A percentile compares a stretch with the other conserved stretches of the same genome.
Conservation (phyloP, 2,113 vertebrate genomes). For the Thryonomys swinderianus region DNA sequence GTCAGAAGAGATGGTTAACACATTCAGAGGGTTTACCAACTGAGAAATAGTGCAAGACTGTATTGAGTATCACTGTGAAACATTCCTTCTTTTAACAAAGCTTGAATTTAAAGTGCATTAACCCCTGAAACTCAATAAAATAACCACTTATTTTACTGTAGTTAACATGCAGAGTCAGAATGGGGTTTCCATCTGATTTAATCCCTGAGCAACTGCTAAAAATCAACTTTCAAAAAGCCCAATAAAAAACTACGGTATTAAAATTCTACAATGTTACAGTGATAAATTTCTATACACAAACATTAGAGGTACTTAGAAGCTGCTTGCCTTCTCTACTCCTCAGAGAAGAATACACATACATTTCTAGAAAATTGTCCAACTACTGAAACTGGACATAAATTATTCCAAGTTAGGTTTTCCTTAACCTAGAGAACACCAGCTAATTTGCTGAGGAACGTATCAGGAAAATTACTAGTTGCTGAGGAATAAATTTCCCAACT, state of each 20-base stretch:
- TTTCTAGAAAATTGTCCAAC: background rate
- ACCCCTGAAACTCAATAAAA: background rate
- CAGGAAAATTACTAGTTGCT: background rate
- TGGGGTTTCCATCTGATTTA: conserved; percentile 40
- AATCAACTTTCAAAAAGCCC: conserved; percentile 41
- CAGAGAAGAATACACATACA: background rate
- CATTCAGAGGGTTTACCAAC: background rate
- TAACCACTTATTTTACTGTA: conserved; percentile 22
- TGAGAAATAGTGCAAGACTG: background rate
- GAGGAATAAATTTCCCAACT: background rate
- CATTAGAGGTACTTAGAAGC: conserved; percentile 32
- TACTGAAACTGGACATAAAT: background rate
- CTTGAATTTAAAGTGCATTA: conserved; percentile 34
- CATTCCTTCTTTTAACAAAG: conserved; percentile 41
- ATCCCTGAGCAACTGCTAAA: conserved; percentile 71
- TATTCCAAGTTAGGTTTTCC: background rate
- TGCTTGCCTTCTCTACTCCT: background rate
- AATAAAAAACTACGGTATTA: conserved; percentile 66
- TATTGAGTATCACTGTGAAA: background rate
- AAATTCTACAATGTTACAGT: conserved; percentile 55
- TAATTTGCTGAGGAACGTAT: background rate
- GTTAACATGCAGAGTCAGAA: background rate
- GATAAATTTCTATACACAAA: conserved; percentile 54
- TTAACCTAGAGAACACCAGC: background rate
- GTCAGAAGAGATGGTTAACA: background rate